These are phyloP conservation scores for Campylorhamphus procurvoides DNA, from an alignment of 2,113 vertebrate species.

Conservation along the genomic window DNA sequence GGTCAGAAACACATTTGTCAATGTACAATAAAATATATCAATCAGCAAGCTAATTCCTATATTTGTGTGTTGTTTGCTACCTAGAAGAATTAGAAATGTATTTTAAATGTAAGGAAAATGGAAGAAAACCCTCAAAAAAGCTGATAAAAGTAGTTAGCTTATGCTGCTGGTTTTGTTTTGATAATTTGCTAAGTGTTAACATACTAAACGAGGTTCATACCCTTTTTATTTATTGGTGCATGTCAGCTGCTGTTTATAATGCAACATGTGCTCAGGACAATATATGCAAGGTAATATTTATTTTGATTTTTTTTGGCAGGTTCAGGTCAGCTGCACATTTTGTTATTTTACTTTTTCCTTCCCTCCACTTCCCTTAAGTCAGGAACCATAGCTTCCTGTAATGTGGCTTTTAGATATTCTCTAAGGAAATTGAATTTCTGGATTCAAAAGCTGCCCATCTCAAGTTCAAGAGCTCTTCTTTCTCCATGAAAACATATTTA, in stretches of 20 bases:
- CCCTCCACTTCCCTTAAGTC: constrained; percentile 48
- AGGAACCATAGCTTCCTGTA: constrained; percentile 66
- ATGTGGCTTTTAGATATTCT: constrained; percentile 58
- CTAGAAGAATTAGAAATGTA: neutral
- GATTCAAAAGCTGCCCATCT: constrained; percentile 55
- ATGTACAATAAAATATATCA: neutral
- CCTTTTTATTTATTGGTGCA: neutral
- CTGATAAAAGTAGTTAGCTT: neutral
- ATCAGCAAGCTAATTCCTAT: neutral
- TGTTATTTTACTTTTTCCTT: constrained; percentile 66
- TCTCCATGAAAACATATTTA: constrained; percentile 46
- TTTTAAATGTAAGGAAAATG: neutral
- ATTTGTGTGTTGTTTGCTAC: neutral
- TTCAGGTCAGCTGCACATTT: constrained; percentile 34
- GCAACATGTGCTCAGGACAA: neutral
- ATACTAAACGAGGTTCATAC: neutral
- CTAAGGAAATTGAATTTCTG: constrained; percentile 67
- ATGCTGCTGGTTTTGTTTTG: neutral
- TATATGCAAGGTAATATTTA: constrained; percentile 35
- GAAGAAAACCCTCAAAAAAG: neutral
- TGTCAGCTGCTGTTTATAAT: neutral
- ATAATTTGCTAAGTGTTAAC: neutral
- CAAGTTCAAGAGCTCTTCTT: constrained; percentile 55
- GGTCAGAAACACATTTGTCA: neutral
- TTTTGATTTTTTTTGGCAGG: constrained; percentile 41